Percentiles rank a stretch among this genome's conserved stretches.
These are phyloP conservation scores for Whitmania pigra DNA, from an alignment of 1,140 invertebrate genomes.

Conservation along the genomic window DNA sequence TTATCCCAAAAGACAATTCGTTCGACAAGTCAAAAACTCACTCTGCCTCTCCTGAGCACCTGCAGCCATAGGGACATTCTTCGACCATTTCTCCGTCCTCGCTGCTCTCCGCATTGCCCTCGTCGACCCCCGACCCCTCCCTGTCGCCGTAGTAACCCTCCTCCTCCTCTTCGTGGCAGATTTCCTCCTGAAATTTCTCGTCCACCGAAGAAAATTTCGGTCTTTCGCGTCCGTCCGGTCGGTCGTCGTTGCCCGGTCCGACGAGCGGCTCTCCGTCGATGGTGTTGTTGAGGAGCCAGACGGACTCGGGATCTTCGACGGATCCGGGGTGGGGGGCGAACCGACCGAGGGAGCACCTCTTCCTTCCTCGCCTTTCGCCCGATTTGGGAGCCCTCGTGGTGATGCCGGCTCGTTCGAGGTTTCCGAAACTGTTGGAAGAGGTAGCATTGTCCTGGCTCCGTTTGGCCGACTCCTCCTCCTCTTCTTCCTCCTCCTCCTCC, in stretches of 20 bases:
- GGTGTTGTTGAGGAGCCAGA: conserved; percentile 7
- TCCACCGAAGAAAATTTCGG: not conserved
- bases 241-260: not conserved
- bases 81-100: not conserved
- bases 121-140: not conserved
- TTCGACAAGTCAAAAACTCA: too few relatives aligned
- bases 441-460: not conserved
- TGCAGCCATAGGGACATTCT: too few relatives aligned
- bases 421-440: not conserved
- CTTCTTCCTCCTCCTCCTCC: not conserved
- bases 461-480: not conserved
- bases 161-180: not conserved
- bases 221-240: too few relatives aligned
- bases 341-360: not conserved
- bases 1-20: too few relatives aligned
- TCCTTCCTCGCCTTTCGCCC: too few relatives aligned
- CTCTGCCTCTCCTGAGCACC: too few relatives aligned
- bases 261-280: not conserved
- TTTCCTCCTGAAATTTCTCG: not conserved
- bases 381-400: too few relatives aligned
- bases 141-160: not conserved
- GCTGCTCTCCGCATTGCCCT: not conserved
- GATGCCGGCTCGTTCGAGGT: not conserved
- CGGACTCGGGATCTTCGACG: not conserved
- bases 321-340: not conserved